These are phyloP conservation scores for Erythrocebus patas DNA, from an alignment of 2,113 vertebrate genomes.

Conservation along the genomic window DNA sequence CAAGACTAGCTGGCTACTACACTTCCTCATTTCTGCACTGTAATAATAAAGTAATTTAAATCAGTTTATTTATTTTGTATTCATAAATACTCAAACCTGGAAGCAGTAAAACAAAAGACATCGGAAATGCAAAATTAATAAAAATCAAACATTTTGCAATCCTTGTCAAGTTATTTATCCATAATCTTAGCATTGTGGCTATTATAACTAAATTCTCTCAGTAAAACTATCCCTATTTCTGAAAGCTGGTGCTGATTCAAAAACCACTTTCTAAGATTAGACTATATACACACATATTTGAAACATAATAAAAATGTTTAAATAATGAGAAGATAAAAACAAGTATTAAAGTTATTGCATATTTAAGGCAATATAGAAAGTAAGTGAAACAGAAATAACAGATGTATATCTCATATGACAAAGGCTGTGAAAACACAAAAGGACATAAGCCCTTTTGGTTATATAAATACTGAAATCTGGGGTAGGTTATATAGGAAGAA, in stretches of 20 bases:
- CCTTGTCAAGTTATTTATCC: neutral
- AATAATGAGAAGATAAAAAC: neutral
- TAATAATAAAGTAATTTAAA: neutral
- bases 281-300: neutral
- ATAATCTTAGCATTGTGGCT: neutral
- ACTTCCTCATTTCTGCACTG: neutral
- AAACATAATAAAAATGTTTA: neutral
- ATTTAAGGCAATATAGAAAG: neutral
- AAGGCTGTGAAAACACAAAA: neutral
- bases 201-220: neutral
- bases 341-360: neutral
- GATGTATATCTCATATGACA: neutral
- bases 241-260: neutral
- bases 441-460: neutral
- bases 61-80: neutral
- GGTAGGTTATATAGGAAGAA: neutral
- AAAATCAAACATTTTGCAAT: neutral
- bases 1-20: neutral
- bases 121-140: neutral
- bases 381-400: neutral
- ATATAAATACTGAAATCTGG: neutral
- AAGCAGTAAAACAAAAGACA: neutral
- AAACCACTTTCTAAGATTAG: neutral
- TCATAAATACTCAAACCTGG: neutral
- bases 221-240: neutral